Percentiles rank a stretch among this genome's conserved stretches.
Conservation (phyloP, 2,797 vertebrate species). For the Denticeps clupeoides region DNA sequence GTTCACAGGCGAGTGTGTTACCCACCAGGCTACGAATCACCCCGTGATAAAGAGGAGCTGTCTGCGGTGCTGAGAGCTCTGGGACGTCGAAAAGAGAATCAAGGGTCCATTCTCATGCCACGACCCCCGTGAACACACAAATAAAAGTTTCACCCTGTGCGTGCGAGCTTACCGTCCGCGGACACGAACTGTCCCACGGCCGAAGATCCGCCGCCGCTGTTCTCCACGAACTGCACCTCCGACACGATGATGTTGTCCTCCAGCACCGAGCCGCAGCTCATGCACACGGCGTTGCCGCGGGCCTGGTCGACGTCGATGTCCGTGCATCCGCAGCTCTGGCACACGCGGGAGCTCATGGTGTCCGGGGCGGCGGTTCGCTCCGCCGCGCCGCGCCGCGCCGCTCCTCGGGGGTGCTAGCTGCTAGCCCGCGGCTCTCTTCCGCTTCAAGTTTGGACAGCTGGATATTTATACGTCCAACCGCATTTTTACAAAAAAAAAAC, state of each 20-base stretch:
- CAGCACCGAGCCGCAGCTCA: conserved; percentile 82
- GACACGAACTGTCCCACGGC: conserved; percentile 94
- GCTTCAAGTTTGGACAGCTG: too few relatives aligned
- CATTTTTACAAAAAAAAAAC: too few relatives aligned
- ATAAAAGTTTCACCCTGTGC: not conserved
- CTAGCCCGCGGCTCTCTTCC: too few relatives aligned
- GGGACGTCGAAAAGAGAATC: too few relatives aligned
- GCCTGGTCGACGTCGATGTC: conserved; percentile 89
- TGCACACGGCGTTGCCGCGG: conserved; percentile 87
- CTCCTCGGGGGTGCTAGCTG: too few relatives aligned
- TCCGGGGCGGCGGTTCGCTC: not conserved
- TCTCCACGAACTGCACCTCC: conserved; percentile 92
- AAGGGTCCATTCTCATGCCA: not conserved
- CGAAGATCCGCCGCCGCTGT: conserved; percentile 80
- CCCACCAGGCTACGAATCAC: too few relatives aligned
- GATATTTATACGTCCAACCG: too few relatives aligned
- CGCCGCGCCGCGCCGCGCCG: too few relatives aligned
- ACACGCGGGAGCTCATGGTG: conserved; percentile 74
- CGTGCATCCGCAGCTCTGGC: conserved; percentile 73
- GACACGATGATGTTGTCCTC: conserved; percentile 98
- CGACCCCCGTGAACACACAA: not conserved
- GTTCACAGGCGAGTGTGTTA: too few relatives aligned
- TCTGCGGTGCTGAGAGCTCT: too few relatives aligned
- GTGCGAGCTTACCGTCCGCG: conserved; percentile 68
- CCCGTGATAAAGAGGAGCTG: too few relatives aligned